These are phyloP conservation scores for Actinopyga echinites DNA, from an alignment of 53 echinoderm and acorn worm genomes.

Conservation along the genomic window DNA sequence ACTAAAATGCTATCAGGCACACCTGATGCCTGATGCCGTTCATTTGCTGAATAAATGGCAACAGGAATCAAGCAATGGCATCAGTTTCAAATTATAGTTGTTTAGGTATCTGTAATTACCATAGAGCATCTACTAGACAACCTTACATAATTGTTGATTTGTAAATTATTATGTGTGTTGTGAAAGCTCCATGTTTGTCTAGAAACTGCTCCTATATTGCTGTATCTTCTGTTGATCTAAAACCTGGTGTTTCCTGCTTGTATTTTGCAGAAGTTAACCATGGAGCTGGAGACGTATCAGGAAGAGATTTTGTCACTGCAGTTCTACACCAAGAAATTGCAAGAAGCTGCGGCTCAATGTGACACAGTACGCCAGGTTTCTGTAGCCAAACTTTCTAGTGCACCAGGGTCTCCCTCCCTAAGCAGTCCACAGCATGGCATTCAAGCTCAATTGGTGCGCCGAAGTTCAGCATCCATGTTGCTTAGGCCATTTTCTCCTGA, in stretches of 20 bases:
- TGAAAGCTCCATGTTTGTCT: no score
- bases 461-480: slow-evolving; percentile 52
- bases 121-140: neutral
- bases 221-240: neutral
- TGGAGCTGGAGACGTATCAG: slow-evolving; percentile 80
- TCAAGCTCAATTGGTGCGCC: slow-evolving; percentile 70
- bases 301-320: slow-evolving; percentile 77
- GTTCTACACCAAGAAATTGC: slow-evolving; percentile 72
- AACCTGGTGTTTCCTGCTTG: neutral
- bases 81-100: no score
- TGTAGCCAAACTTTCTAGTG: slow-evolving; percentile 56
- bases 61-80: no score
- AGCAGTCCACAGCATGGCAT: slow-evolving; percentile 74
- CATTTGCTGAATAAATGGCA: no score
- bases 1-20: no score
- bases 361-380: slow-evolving; percentile 63
- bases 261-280: slow-evolving; percentile 66
- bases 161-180: no score
- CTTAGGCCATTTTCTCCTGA: slow-evolving; percentile 54
- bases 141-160: neutral
- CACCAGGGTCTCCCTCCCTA: slow-evolving; percentile 55
- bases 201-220: no score
- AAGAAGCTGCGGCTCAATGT: slow-evolving; percentile 63
- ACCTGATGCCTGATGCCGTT: no score
- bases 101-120: neutral